Evolutionary conservation across 2,888 invertebrate species (phyloP).

Genomic region (Ectemnius cavifrons): DNA sequence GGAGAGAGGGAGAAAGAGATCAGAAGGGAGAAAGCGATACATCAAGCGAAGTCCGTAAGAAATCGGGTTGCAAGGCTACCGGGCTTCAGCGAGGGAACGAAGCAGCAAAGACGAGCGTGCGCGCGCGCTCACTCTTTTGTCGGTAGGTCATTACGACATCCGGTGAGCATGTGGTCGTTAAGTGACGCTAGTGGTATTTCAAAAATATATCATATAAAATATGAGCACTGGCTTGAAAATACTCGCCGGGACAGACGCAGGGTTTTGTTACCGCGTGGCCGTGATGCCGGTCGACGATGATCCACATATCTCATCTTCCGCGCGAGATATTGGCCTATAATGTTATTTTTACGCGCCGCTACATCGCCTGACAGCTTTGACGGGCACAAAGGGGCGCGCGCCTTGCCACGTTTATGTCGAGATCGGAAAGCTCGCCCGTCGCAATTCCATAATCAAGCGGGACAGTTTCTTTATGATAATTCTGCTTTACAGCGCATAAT

Average conservation of each 20-base stretch:
- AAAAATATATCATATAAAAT: conserved; percentile 61
- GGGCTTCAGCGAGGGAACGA: conserved; percentile 11
- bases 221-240: conserved; percentile 47
- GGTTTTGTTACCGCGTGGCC: conserved; percentile 28
- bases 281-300: conserved; percentile 39
- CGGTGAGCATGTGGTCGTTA: conserved; percentile 60
- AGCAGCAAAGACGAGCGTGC: conserved; percentile 34
- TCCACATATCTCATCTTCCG: conserved; percentile 43
- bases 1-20: background rate
- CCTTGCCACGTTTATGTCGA: background rate
- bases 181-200: conserved; percentile 55
- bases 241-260: conserved; percentile 16
- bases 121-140: conserved; percentile 59
- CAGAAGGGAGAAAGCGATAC: conserved; percentile 5
- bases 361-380: conserved; percentile 34
- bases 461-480: conserved; percentile 4
- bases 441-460: conserved; percentile 3
- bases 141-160: conserved; percentile 69
- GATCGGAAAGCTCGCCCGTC: background rate
- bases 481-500: background rate
- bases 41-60: conserved; percentile 19
- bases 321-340: conserved; percentile 34
- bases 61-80: conserved; percentile 11
- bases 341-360: conserved; percentile 43
- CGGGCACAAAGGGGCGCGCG: conserved; percentile 13